Conservation (phyloP, 2,113 vertebrate genomes). For the Tetrao urogallus region DNA sequence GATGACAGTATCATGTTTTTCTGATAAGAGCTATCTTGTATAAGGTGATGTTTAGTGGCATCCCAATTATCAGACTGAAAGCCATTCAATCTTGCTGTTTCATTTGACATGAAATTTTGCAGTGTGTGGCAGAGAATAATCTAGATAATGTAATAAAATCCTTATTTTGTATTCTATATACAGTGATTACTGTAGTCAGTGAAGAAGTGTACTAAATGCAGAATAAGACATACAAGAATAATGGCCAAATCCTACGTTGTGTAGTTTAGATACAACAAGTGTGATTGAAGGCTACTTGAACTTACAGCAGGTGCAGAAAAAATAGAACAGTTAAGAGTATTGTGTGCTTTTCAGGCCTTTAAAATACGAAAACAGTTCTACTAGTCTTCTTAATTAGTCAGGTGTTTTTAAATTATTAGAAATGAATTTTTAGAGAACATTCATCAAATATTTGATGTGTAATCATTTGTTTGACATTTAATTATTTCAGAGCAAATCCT, state of each 20-base stretch:
- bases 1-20: constrained; percentile 33
- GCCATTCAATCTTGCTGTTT: constrained; percentile 15
- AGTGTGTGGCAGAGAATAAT: background rate
- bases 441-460: constrained; percentile 57
- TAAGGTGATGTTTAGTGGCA: background rate
- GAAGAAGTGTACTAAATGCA: background rate
- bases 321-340: background rate
- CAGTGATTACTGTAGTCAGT: background rate
- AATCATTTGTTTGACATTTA: constrained; percentile 48
- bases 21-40: constrained; percentile 29
- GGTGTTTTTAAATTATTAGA: constrained; percentile 36
- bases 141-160: background rate
- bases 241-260: background rate
- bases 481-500: constrained; percentile 52
- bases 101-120: constrained; percentile 1
- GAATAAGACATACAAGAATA: background rate
- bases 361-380: constrained; percentile 24
- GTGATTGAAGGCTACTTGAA: background rate
- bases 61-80: constrained; percentile 6
- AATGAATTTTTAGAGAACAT: constrained; percentile 48
- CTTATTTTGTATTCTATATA: background rate
- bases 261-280: background rate
- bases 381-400: constrained; percentile 56
- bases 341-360: background rate
- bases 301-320: background rate